These are phyloP conservation scores for Acholoe squamosa DNA, from an alignment of 2,888 invertebrate genomes.

Conservation along the genomic window DNA sequence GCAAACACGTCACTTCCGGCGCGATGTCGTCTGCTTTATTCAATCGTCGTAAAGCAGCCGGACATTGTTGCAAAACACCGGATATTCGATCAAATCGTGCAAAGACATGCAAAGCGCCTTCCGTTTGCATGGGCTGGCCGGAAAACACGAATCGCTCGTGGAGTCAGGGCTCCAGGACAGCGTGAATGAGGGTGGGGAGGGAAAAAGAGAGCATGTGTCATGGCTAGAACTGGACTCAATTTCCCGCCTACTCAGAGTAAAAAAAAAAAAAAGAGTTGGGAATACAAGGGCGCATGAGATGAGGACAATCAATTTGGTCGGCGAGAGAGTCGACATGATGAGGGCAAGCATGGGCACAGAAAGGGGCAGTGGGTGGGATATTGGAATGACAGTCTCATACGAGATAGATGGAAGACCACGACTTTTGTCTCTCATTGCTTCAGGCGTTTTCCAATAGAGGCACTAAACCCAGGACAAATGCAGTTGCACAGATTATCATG, in stretches of 20 bases:
- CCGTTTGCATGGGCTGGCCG: constrained; percentile 15
- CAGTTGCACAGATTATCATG: too few relatives aligned
- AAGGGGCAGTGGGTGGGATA: too few relatives aligned
- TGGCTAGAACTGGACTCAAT: constrained; percentile 17
- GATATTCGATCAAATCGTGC: constrained; percentile 57
- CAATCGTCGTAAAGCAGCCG: background rate
- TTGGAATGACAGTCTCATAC: background rate
- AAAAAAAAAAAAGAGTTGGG: background rate
- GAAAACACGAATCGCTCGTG: constrained; percentile 21
- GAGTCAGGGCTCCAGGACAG: background rate
- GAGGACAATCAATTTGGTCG: constrained; percentile 33
- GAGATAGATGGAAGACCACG: too few relatives aligned
- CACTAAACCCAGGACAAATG: too few relatives aligned
- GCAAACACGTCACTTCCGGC: constrained; percentile 45
- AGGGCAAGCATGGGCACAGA: background rate
- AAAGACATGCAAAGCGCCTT: constrained; percentile 57
- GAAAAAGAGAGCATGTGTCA: background rate
- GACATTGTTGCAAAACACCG: constrained; percentile 46
- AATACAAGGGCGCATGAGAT: constrained; percentile 24
- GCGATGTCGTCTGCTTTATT: constrained; percentile 16
- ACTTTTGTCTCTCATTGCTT: too few relatives aligned
- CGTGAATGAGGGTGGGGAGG: background rate
- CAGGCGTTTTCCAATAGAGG: too few relatives aligned
- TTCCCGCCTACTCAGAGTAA: background rate
- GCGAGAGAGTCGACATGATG: constrained; percentile 16